Evolutionary conservation across 2,113 vertebrate species (phyloP), one percentile per base, ranked within the genome.

Genomic region (Lipophrys pholis): DNA sequence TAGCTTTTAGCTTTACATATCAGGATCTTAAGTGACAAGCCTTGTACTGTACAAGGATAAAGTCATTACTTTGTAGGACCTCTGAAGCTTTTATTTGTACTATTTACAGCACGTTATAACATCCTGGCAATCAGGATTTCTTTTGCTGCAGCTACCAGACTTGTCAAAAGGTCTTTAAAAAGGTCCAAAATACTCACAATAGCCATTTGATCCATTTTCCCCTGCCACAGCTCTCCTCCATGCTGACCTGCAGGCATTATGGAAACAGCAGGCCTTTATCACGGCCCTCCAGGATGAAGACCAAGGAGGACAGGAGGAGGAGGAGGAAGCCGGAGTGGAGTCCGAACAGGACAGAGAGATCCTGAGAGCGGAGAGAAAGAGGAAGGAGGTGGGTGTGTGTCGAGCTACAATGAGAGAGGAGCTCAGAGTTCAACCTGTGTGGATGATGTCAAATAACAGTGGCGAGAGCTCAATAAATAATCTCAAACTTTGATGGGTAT

Each of bases 171-270:
- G 21, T 30, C 21, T 30, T 30, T 30, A 30, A 2, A 30, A 30
- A 30, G 4, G 21, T 30, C 21, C 21, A 30, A 30, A 30, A 30
- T 30, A 30, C 2, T 30, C 21, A 30, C 21, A 30, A 30, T 30
- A 30, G 21, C 2, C 21, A 30, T 30, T 30, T 30, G 8, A 40
- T 14, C 48, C 17, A 53, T 54, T 40, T 78, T 30, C 62, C 66
- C 57, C 55, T 16, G 49, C 66, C 6, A 41, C 73, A 90, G 91
- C 64, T 12, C 81, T 91, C 21, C 40, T 74, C 50, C 87, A 92
- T 36, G n/a, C 45, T n/a, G 81, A 90, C 73, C 87, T 92, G 60
- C 73, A 63, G 73, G 79, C 51, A 0, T 86, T 92, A 49, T 92
- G 91, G 90, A 88, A 85, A 73, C 79, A 69, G 54, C 39, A 61